These are phyloP conservation scores for Smutsia gigantea DNA, from an alignment of 2,797 vertebrate genomes.

Conservation along the genomic window DNA sequence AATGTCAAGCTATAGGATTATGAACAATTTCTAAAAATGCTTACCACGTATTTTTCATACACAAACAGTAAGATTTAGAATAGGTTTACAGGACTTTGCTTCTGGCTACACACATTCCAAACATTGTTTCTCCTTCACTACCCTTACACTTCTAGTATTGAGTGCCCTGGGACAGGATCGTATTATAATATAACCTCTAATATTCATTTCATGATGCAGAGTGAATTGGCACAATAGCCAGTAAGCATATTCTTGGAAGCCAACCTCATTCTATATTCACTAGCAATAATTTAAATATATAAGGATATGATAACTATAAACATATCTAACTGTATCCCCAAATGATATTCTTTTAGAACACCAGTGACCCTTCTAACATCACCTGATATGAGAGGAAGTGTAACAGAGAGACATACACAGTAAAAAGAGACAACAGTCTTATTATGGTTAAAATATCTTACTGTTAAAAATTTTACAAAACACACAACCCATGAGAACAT, in stretches of 20 bases:
- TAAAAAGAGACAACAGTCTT: background rate
- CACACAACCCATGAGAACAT: too few species aligned
- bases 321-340: background rate
- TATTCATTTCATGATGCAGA: background rate
- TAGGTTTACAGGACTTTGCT: background rate
- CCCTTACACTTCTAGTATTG: background rate
- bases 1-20: background rate
- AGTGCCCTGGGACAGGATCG: background rate
- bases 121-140: background rate
- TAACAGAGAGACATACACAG: background rate
- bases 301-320: background rate
- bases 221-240: background rate
- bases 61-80: background rate
- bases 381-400: background rate
- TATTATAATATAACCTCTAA: background rate
- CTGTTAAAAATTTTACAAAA: background rate
- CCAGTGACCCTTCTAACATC: background rate
- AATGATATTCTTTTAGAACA: background rate
- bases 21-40: background rate
- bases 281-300: background rate
- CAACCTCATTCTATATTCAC: too few species aligned
- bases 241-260: background rate
- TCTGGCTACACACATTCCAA: background rate
- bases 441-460: background rate
- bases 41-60: background rate